A percentile compares a stretch with the other conserved stretches of the same genome.
Evolutionary conservation across 2,797 vertebrate species (phyloP).

Genomic region (Holocentrus rufus): DNA sequence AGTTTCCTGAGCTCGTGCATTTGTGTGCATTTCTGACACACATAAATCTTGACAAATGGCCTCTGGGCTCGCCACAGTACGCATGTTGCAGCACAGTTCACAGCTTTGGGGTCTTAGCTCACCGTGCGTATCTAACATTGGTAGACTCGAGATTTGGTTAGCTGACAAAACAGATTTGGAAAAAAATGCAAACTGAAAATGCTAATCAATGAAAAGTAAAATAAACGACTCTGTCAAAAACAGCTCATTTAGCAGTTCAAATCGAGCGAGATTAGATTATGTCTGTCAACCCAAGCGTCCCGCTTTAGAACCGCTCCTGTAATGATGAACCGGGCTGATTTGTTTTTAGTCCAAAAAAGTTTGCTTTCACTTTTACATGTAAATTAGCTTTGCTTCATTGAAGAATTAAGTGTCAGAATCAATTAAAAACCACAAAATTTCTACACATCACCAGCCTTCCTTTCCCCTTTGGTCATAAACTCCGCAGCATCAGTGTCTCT

Average conservation of each 20-base stretch:
- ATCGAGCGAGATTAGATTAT: slow-evolving; percentile 6
- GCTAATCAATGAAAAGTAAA: no score
- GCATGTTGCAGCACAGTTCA: slow-evolving; percentile 40
- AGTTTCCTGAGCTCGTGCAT: slow-evolving; percentile 63
- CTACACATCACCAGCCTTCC: neutral
- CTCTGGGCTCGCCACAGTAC: slow-evolving; percentile 41
- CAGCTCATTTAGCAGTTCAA: slow-evolving; percentile 17
- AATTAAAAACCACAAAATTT: neutral
- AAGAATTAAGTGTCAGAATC: neutral
- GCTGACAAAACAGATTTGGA: neutral
- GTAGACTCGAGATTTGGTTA: slow-evolving; percentile 19
- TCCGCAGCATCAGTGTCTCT: neutral
- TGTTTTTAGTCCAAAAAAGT: neutral
- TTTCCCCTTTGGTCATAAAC: neutral
- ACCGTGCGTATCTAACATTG: slow-evolving; percentile 26
- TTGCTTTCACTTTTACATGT: neutral
- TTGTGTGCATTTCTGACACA: slow-evolving; percentile 68
- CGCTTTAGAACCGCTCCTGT: neutral
- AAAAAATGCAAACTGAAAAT: neutral
- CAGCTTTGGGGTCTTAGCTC: slow-evolving; percentile 14
- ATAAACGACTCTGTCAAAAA: neutral
- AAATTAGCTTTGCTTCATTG: neutral
- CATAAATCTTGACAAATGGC: slow-evolving; percentile 64
- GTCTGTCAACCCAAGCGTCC: neutral
- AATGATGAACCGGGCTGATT: neutral